Evolutionary conservation across 2,888 invertebrate genomes (phyloP), one percentile per base, ranked within the genome.

Genomic region (Mylabris sibirica): DNA sequence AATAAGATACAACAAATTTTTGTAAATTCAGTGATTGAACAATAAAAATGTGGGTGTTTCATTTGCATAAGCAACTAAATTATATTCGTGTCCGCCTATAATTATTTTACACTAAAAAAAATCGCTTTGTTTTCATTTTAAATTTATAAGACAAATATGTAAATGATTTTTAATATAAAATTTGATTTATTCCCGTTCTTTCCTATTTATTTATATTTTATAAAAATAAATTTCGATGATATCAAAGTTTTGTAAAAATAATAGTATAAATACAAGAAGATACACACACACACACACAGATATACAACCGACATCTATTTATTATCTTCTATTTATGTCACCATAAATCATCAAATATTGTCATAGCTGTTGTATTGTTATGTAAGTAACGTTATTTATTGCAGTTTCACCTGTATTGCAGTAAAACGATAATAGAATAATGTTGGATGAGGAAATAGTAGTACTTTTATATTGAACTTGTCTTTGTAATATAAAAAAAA

Each of bases 381-480:
- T 38, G 60, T 60, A 60, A 60, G 60, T 35, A 60, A 20, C 60
- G 60, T 60, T 35, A 60, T 60, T 60, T 60, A 60, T 60, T 60
- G 60, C 38, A 35, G 60, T 44, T 49, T 49, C 49, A 49, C 49
- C 49, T 49, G 49, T 49, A 49, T 20, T 49, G 49, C 49, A 49
- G 20, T 49, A 49, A 20, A 49, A 49, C 9, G 20, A 20, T 20
- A 17, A 49, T 3, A 49, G 49, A 49, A 49, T 49, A 22, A 49
- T 49, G 49, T 20, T 6, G 20, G 20, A 49, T 20, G 20, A 3
- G 20, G 49, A 22, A 49, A 20, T 49, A 9, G 20, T 49, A 1
- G 20, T 49, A 49, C 2, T 49, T 49, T 49, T 20, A 38, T 44
- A 44, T n/a, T 1, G n/a, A 44, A 30, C 11, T 17, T 44, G 14